Evolutionary conservation across 2,888 invertebrate genomes (phyloP), one percentile per base, ranked within the genome.

Genomic region (Tiliacea citrago): DNA sequence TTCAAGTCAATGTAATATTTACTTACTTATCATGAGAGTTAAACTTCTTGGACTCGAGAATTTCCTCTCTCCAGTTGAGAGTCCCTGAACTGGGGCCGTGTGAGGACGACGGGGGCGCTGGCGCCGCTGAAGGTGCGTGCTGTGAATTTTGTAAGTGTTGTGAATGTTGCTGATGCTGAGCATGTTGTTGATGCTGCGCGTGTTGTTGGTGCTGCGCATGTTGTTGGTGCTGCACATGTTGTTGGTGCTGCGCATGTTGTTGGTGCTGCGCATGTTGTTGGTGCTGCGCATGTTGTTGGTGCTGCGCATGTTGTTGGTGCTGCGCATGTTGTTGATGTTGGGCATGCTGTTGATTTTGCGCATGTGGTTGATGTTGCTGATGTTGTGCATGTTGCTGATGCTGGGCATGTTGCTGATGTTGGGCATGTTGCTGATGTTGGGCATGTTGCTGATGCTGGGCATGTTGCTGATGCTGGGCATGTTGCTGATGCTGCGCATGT

Each of bases 41-140:
- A 18, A 93, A 92, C 79, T 95, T 96, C 81, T 96, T 96, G 1
- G 96, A 94, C 83, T 96, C 96, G 2, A 96, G 85, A 80, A 96
- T 96, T 87, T 96, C 96, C 60, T 96, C 96, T 24, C 96, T 91
- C 96, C 96, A 96, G 87, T 95, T 96, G 61, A 94, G 90, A 10
- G 93, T 90, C 1, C 93, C 90, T 5, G 92, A 90, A 35, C 89
- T 75, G 60, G 89, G 85, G 6, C 82, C 74, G 29, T 85, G 82
- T 16, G 76, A 69, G 63, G 73, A 55, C 6, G 66, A 51, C 12
- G 65, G 70, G 10, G 75, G 49, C 12, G 72, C 63, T 7, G 81
- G 69, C 42, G 71, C 51, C 6, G 73, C 29, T 8, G 79, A 39
- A 9, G 75, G 65, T 16, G 73, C 69, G 57, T 85, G 78, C 24